Percentiles rank a stretch among this genome's conserved stretches.
These are phyloP conservation scores for Clanis bilineata DNA, from an alignment of 2,888 invertebrate genomes.

Conservation along the genomic window DNA sequence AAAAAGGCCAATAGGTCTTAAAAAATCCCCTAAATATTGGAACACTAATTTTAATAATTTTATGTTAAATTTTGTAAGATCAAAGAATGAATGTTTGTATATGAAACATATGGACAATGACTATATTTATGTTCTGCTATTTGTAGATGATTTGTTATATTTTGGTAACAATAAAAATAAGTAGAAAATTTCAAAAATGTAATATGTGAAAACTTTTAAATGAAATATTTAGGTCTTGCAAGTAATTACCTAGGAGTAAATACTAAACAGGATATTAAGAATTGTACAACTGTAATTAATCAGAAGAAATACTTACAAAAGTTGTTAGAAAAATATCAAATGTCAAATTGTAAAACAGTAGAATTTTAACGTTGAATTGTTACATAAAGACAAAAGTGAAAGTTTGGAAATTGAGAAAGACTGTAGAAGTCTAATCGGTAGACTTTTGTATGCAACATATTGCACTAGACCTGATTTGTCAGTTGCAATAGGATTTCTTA, in stretches of 20 bases:
- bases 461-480: background rate
- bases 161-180: background rate
- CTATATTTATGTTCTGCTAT: background rate
- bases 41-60: background rate
- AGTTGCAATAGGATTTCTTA: constrained; percentile 16
- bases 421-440: constrained; percentile 1
- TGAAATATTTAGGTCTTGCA: background rate
- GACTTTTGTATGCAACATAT: background rate
- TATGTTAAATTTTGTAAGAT: background rate
- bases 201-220: background rate
- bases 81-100: background rate
- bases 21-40: background rate
- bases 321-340: background rate
- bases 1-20: background rate
- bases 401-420: constrained; percentile 5
- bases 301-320: background rate
- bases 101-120: background rate
- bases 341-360: constrained; percentile 10
- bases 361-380: constrained; percentile 16
- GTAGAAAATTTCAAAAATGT: background rate
- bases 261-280: background rate
- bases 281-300: too few species aligned
- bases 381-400: background rate
- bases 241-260: background rate
- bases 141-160: background rate